Evolutionary conservation across 2,113 vertebrate genomes (phyloP).

Genomic region (Rousettus leschenaultii): DNA sequence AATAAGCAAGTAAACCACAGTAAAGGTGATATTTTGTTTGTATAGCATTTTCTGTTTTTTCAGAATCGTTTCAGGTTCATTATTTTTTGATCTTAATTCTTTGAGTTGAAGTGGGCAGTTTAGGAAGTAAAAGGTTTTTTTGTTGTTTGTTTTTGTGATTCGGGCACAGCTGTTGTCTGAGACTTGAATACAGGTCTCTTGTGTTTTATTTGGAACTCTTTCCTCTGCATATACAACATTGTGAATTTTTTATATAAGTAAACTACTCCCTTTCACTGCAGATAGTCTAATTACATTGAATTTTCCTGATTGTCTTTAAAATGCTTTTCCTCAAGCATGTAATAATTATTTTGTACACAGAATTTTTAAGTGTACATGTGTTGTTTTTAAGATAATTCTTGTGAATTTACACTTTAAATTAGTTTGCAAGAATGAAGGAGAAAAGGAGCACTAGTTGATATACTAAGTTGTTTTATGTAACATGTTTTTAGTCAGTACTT

Average conservation of each 20-base stretch:
- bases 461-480: background rate
- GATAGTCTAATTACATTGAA: slow-evolving; percentile 6
- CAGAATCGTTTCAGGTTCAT: background rate
- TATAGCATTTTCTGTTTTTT: slow-evolving; percentile 2
- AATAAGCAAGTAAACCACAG: background rate
- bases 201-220: slow-evolving; percentile 8
- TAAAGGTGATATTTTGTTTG: slow-evolving; percentile 3
- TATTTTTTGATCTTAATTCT: slow-evolving; percentile 20
- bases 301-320: slow-evolving; percentile 11
- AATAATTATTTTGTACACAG: slow-evolving; percentile 1
- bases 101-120: background rate
- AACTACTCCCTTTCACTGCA: background rate
- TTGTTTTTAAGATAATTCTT: background rate
- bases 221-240: background rate
- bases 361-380: background rate
- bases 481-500: background rate
- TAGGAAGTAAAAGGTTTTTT: background rate
- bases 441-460: background rate
- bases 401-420: background rate
- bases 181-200: background rate
- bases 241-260: background rate
- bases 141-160: background rate
- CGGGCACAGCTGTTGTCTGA: background rate
- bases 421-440: slow-evolving; percentile 3
- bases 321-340: background rate